phyloP scores from a whole-genome alignment of 35 echinoderm and acorn worm species.

The Holothuria glaberrima region DNA sequence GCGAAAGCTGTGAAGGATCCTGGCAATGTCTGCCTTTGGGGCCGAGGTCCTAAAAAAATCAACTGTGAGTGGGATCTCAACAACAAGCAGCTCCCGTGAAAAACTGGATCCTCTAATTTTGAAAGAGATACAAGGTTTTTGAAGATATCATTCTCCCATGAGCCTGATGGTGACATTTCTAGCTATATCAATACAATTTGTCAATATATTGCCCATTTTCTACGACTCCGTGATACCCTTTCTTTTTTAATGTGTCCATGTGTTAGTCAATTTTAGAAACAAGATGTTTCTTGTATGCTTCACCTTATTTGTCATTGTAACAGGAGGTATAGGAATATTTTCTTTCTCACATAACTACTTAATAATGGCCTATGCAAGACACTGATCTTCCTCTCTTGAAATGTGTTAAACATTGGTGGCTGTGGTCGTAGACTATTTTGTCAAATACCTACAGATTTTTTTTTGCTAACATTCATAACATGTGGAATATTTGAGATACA shows the following conservation, averaged over 20 bases:
- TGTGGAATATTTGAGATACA: not conserved
- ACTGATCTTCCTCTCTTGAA: not conserved
- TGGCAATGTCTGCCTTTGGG: not conserved
- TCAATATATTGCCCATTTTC: not conserved
- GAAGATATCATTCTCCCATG: not conserved
- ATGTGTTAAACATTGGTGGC: not conserved
- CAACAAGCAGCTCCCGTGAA: not conserved
- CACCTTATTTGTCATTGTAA: not conserved
- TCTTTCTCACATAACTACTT: not conserved
- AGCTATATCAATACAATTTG: not conserved
- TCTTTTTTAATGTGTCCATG: not conserved
- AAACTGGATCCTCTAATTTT: constrained; percentile 3
- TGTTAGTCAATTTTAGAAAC: not conserved
- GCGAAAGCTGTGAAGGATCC: not conserved
- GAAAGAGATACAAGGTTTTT: not conserved
- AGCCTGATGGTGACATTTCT: not conserved
- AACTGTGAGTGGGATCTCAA: not conserved
- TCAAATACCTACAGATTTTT: not conserved
- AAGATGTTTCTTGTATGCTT: not conserved
- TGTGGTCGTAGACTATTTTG: not conserved
- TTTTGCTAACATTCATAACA: not conserved
- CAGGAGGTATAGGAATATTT: not conserved
- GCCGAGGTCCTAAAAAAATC: not conserved
- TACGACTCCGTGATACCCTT: not conserved
- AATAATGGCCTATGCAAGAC: not conserved